Percentiles rank a stretch among this genome's conserved stretches.
Evolutionary conservation across 2,888 invertebrate species (phyloP).

Genomic region (Pachydiplax longipennis): DNA sequence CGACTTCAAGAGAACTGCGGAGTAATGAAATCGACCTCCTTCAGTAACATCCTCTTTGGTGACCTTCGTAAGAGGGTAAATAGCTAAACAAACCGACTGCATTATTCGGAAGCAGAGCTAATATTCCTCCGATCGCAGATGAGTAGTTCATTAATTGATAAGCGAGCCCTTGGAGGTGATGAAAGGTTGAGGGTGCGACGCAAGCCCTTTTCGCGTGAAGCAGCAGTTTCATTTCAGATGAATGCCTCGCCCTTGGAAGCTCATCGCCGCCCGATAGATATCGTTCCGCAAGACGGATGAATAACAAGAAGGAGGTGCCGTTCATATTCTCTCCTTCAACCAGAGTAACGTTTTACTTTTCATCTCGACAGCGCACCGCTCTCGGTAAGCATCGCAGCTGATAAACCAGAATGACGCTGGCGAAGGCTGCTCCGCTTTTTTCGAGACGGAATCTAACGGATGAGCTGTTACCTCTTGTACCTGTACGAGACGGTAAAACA

Average conservation of each 20-base stretch:
- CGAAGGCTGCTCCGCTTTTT: neutral
- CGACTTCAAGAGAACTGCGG: too few relatives aligned
- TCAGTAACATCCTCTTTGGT: too few relatives aligned
- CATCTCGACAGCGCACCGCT: too few relatives aligned
- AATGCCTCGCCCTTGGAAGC: neutral
- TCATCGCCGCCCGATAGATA: neutral
- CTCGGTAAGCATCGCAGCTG: neutral
- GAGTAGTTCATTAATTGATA: neutral
- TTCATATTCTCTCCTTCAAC: neutral
- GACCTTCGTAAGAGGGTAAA: too few relatives aligned
- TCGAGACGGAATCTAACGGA: too few relatives aligned
- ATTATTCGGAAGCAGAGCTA: neutral
- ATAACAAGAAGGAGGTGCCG: neutral
- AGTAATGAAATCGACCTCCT: too few relatives aligned
- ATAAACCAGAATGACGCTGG: neutral
- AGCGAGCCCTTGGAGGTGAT: neutral
- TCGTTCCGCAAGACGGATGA: neutral
- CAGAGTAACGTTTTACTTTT: neutral
- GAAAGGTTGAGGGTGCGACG: neutral
- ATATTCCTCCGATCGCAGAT: neutral
- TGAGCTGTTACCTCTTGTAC: too few relatives aligned
- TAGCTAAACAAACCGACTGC: too few relatives aligned
- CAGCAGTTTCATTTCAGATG: neutral
- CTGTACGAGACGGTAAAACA: too few relatives aligned
- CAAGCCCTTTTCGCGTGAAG: neutral